These are phyloP conservation scores for Phrynocephalus guinanensis DNA, from an alignment of 2,797 vertebrate genomes.

Conservation along the genomic window DNA sequence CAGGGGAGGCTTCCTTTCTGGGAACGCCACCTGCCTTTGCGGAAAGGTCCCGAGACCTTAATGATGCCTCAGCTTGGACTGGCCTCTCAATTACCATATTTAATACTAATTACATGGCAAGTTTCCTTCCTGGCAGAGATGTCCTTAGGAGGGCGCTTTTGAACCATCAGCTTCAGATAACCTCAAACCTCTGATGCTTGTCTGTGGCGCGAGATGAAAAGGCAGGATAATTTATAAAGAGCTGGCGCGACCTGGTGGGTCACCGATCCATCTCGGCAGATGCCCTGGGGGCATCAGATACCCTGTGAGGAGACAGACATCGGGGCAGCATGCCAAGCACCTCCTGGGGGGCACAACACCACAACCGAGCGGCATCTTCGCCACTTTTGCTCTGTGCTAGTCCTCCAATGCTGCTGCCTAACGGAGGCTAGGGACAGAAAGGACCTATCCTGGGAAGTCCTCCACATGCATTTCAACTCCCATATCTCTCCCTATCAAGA, in stretches of 20 bases:
- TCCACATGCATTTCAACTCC: too few relatives aligned
- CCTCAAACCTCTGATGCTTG: slow-evolving; percentile 2
- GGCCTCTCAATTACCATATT: slow-evolving; percentile 42
- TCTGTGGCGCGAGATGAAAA: slow-evolving; percentile 10
- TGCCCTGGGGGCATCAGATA: too few relatives aligned
- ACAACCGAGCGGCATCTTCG: too few relatives aligned
- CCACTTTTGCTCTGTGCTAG: neutral
- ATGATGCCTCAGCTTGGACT: slow-evolving; percentile 43
- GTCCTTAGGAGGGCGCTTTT: slow-evolving; percentile 14
- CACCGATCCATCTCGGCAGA: neutral
- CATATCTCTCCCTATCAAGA: too few relatives aligned
- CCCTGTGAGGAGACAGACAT: neutral
- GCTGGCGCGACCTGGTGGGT: neutral
- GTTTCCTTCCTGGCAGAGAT: slow-evolving; percentile 24
- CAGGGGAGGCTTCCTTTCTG: slow-evolving; percentile 15
- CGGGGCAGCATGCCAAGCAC: neutral
- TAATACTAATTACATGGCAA: slow-evolving; percentile 39
- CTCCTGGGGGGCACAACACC: neutral
- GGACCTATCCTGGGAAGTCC: too few relatives aligned
- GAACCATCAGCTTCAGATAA: neutral
- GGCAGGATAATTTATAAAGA: neutral
- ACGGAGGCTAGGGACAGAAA: too few relatives aligned
- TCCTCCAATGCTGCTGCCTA: neutral
- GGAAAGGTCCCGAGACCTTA: slow-evolving; percentile 13
- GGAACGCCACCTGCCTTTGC: slow-evolving; percentile 44